Evolutionary conservation across 1,140 invertebrate genomes (phyloP).

Genomic region (Copidosoma floridanum): DNA sequence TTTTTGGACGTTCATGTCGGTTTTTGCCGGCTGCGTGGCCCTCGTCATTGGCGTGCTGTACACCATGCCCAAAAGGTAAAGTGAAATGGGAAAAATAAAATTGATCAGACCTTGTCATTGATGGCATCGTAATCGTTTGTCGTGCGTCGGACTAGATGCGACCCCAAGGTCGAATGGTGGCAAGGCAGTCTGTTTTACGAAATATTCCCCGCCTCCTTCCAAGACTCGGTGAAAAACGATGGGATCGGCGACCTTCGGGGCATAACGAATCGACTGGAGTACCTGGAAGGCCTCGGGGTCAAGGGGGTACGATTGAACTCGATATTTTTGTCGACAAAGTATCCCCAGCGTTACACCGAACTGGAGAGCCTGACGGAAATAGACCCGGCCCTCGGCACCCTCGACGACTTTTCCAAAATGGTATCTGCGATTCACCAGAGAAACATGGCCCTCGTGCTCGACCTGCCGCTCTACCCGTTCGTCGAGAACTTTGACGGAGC

Average conservation of each 20-base stretch:
- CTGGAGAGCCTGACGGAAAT: slow-evolving; percentile 64
- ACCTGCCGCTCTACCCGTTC: slow-evolving; percentile 69
- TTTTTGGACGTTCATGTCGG: slow-evolving; percentile 69
- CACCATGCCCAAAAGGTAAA: slow-evolving; percentile 69
- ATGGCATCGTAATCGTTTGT: too few relatives aligned
- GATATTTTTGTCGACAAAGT: slow-evolving; percentile 68
- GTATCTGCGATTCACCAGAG: slow-evolving; percentile 61
- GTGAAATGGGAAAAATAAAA: neutral
- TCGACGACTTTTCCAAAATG: slow-evolving; percentile 66
- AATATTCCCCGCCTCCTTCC: slow-evolving; percentile 78
- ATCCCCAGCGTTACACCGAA: slow-evolving; percentile 69
- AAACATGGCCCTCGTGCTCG: slow-evolving; percentile 72
- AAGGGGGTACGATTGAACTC: slow-evolving; percentile 71
- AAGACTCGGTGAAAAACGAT: slow-evolving; percentile 70
- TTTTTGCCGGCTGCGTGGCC: slow-evolving; percentile 66
- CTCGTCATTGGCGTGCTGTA: slow-evolving; percentile 69
- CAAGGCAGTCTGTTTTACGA: slow-evolving; percentile 80
- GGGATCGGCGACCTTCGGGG: slow-evolving; percentile 74
- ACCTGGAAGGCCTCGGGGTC: slow-evolving; percentile 67
- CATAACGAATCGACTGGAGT: slow-evolving; percentile 65
- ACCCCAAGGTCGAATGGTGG: slow-evolving; percentile 68
- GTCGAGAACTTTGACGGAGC: slow-evolving; percentile 52
- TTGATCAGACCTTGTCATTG: too few relatives aligned
- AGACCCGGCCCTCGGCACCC: slow-evolving; percentile 63
- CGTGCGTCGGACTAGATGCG: too few relatives aligned